Evolutionary conservation across 2,888 invertebrate species (phyloP), one percentile per base, ranked within the genome.

Genomic region (Ophion ventricosus): DNA sequence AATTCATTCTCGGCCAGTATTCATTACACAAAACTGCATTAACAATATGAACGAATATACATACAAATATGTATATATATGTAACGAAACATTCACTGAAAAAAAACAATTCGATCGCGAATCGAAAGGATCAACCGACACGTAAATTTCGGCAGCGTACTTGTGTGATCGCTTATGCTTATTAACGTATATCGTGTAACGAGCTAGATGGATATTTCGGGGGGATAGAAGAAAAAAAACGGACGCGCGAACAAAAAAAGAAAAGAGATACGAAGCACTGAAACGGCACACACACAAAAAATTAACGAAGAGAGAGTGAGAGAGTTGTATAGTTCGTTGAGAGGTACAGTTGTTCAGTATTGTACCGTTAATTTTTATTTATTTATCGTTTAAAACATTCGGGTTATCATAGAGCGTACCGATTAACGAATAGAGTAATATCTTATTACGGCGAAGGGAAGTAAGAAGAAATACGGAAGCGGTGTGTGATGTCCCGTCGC

Each of bases 141-240:
- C 72, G 59, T 67, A 67, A 61, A 67, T 25, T 69, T 25, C 14
- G 20, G 49, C 63, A 73, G 74, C 67, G 73, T 73, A 56, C 56
- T 43, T 43, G 54, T 70, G 70, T 77, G 56, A 76, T 69, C 64
- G 84, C 74, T 84, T 74, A 43, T 78, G 81, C 84, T 84, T 84
- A 35, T 74, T 67, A 57, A 73, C 67, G 63, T 57, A 74, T 54
- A 70, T 59, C 23, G 61, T 56, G 29, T n/a, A 64, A 84, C 14
- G 43, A 26, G 43, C 14, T 23, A 43, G 14, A 35, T 8, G 17
- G 57, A 72, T 14, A 75, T n/a, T 49, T 23, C 59, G 1, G n/a
- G 70, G 57, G 20, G 43, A 25, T 14, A 61, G 43, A 25, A 49
- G 69, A 54, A 23, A 69, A 25, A 23, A 57, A 70, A 1, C 43